Percentiles rank a stretch among this genome's conserved stretches.
These are phyloP conservation scores for Mastacembelus armatus DNA, from an alignment of 2,797 vertebrate species.

Conservation along the genomic window DNA sequence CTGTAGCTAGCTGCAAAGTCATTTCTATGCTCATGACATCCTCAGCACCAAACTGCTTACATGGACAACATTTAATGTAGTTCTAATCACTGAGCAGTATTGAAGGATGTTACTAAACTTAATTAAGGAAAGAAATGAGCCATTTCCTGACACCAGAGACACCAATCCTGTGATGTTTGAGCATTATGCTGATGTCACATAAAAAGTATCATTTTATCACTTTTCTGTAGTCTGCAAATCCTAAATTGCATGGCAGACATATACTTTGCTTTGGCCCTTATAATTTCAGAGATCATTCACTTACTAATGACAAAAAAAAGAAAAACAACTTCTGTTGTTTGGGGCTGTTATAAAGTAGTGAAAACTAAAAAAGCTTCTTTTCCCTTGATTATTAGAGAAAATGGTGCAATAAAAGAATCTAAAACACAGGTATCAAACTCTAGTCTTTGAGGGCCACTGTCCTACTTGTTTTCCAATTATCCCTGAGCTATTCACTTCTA, in stretches of 20 bases:
- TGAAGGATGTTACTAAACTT: constrained; percentile 46
- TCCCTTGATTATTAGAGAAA: not conserved
- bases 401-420: not conserved
- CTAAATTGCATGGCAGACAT: not conserved
- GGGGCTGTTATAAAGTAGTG: not conserved
- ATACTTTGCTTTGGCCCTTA: constrained; percentile 6
- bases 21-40: constrained; percentile 12
- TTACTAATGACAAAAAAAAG: not conserved
- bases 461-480: too few relatives aligned
- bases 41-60: not conserved
- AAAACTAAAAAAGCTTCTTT: not conserved
- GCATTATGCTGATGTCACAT: constrained; percentile 45
- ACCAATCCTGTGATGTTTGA: constrained; percentile 24
- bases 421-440: too few relatives aligned
- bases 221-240: constrained; percentile 32
- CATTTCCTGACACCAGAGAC: constrained; percentile 47
- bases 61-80: constrained; percentile 37
- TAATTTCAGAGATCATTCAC: constrained; percentile 3
- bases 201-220: constrained; percentile 31
- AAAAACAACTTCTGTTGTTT: too few relatives aligned
- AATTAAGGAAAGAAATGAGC: constrained; percentile 64
- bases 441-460: too few relatives aligned
- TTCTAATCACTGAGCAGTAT: constrained; percentile 39
- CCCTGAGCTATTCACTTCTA: too few relatives aligned
- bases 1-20: constrained; percentile 12